Evolutionary conservation across 2,113 vertebrate genomes (phyloP).

Genomic region (Prietella phreatophila): DNA sequence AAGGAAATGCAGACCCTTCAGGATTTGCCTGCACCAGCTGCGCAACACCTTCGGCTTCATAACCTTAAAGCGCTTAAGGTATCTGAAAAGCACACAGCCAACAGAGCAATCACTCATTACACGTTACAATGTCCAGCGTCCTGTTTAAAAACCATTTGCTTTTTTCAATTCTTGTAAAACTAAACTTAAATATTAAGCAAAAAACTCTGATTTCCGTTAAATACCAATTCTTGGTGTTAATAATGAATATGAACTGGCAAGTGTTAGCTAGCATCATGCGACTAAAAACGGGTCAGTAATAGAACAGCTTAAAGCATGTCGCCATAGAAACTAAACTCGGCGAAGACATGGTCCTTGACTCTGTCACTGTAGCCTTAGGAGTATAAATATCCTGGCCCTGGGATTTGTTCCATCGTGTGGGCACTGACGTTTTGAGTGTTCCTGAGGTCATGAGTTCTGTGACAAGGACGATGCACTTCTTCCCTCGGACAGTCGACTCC

Average conservation of each 20-base stretch:
- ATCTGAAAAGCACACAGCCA: conserved; percentile 67
- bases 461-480: conserved; percentile 92
- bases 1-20: conserved; percentile 93
- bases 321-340: conserved; percentile 31
- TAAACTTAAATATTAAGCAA: too few species aligned
- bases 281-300: neutral
- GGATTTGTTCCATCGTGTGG: neutral
- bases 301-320: neutral
- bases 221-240: neutral
- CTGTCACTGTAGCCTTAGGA: neutral
- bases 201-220: too few species aligned
- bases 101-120: neutral
- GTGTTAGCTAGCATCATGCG: neutral
- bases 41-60: conserved; percentile 96
- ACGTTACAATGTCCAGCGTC: neutral
- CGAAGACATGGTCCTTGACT: neutral
- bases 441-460: conserved; percentile 96
- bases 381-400: conserved; percentile 34
- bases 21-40: conserved; percentile 94
- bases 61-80: conserved; percentile 95
- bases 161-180: neutral
- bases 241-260: neutral
- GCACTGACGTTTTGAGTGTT: conserved; percentile 88
- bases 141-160: neutral
- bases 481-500: conserved; percentile 86